Evolutionary conservation across 2,113 vertebrate genomes (phyloP), one percentile per base, ranked within the genome.

Genomic region (Carlito syrichta): DNA sequence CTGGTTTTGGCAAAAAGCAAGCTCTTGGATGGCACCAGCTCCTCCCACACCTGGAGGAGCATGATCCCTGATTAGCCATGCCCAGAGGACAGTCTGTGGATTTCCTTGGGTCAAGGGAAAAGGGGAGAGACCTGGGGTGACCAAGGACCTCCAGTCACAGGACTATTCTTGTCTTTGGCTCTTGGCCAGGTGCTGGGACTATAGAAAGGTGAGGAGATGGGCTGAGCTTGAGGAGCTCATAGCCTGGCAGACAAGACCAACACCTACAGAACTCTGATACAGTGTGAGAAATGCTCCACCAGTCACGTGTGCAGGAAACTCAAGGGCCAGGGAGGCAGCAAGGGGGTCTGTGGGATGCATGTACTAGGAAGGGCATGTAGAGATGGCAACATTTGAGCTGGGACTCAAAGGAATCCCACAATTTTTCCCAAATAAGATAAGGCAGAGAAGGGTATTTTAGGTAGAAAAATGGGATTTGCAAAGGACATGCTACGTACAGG

Each of bases 271-370:
- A 66, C 5, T 25, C 23, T 19, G n/a, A 48, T 0, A 3, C 6
- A 11, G 22, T 56, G 22, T 79, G 54, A 68, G 48, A 73, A 79
- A 66, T 1, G 25, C 5, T 40, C 27, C 50, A 3, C 50, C 43
- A 71, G 76, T 20, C 58, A 45, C 1, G 8, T 1, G n/a, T 1
- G 4, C 38, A 58, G 66, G 27, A 81, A 76, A 60, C 56, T 43
- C 9, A 3, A 40, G 43, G 78, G 45, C 48, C 1, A 6, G 5
- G 30, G 30, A 58, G 16, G 48, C 8, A 35, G 56, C 5, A 74
- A 43, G 50, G 56, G 73, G 40, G 27, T 35, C 86, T 38, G 14
- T 0, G 40, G 48, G 68, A 35, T 0, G 0, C 3, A 1, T 5
- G 32, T 23, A 35, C 5, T 32, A 38, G 14, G 14, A 43, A 76